Conservation (phyloP, 2,888 invertebrate genomes). For the Dasypogon diadema region DNA sequence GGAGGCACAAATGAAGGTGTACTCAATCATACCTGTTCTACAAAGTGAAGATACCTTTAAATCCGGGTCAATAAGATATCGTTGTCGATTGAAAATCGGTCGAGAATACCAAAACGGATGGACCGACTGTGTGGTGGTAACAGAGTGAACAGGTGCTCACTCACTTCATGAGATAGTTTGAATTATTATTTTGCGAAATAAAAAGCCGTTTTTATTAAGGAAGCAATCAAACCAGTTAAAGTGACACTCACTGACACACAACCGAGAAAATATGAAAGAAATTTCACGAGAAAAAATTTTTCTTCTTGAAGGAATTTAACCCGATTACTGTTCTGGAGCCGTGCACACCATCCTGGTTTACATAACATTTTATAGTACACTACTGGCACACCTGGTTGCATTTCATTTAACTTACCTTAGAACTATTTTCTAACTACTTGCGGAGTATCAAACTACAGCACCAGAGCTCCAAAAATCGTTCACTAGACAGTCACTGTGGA, state of each 20-base stretch:
- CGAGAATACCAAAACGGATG: constrained; percentile 49
- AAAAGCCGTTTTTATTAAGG: constrained; percentile 33
- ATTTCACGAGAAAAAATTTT: constrained; percentile 10
- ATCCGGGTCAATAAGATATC: constrained; percentile 56
- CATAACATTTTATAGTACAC: constrained; percentile 1
- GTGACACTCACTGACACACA: constrained; percentile 40
- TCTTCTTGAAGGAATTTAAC: neutral
- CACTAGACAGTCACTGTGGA: neutral
- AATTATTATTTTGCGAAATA: constrained; percentile 12
- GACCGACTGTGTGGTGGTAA: constrained; percentile 30
- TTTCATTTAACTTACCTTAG: constrained; percentile 40
- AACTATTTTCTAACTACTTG: constrained; percentile 16
- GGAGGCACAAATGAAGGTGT: constrained; percentile 44
- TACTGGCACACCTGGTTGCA: neutral
- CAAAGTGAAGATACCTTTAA: constrained; percentile 34
- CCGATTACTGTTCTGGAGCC: neutral
- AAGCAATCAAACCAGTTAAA: constrained; percentile 35
- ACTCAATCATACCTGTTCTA: constrained; percentile 50
- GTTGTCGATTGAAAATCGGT: constrained; percentile 54
- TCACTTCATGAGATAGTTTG: neutral
- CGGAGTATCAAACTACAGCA: constrained; percentile 18
- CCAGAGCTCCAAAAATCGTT: neutral
- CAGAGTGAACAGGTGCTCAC: neutral
- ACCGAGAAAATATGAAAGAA: neutral
- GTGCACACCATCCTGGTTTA: too few species aligned